phyloP scores from a whole-genome alignment of 2,797 vertebrate species.

The Microcaecilia unicolor region DNA sequence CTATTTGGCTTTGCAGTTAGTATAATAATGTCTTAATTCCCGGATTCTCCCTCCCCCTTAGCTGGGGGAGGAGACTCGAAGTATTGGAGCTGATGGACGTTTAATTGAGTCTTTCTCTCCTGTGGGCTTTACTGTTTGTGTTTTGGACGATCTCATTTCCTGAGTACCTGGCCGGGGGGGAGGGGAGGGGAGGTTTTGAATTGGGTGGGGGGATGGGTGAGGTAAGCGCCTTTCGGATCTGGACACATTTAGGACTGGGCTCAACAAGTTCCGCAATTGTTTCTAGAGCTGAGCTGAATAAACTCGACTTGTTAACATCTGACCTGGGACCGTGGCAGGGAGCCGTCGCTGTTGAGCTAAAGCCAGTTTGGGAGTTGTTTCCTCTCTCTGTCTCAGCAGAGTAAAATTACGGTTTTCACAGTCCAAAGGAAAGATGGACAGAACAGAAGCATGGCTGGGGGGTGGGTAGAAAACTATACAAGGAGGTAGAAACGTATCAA shows the following conservation, averaged over 20 bases:
- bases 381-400: background rate
- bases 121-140: background rate
- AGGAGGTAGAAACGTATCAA: too few relatives aligned
- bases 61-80: background rate
- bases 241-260: conserved; percentile 15
- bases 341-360: background rate
- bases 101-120: background rate
- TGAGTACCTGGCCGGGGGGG: conserved; percentile 4
- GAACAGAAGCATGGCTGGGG: background rate
- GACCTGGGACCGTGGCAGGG: conserved; percentile 15
- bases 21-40: too few relatives aligned
- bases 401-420: conserved; percentile 17
- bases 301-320: conserved; percentile 25
- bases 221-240: too few relatives aligned
- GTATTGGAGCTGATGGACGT: background rate
- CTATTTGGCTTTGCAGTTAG: too few relatives aligned
- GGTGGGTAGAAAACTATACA: too few relatives aligned
- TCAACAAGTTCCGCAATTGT: conserved; percentile 17
- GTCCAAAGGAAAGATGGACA: background rate
- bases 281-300: conserved; percentile 17
- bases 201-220: too few relatives aligned
- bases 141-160: conserved; percentile 4
- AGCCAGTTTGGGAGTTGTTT: too few relatives aligned
- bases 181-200: background rate
- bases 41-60: too few relatives aligned